Base-by-base conservation (phyloP, 2,113 vertebrate species). In the Ranitomeya imitator region DNA sequence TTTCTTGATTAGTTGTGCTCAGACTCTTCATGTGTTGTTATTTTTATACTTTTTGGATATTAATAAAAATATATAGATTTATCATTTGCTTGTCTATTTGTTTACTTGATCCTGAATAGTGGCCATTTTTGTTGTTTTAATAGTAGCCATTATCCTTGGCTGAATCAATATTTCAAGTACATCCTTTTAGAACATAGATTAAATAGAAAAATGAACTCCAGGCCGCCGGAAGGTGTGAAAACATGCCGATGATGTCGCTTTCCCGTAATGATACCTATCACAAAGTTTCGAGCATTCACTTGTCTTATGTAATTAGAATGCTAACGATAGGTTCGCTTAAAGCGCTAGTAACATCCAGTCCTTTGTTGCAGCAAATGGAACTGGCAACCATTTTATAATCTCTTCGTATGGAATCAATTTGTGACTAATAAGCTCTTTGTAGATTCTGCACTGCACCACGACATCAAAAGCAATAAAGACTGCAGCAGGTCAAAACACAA, bases 391-490 rank as follows among this genome's bases (percentile, higher is more conserved):
- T 37, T 61, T 60, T 26, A 60, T 19, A 81, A 61, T 61, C 23
- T 61, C 7, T 18, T 19, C 13, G n/a, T 10, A 81, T 61, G 55
- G 55, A 60, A 81, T 60, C 57, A 60, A 19, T 60, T 81, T 59
- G 51, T 52, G 51, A 13, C 77, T 12, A 14, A 31, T 81, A 37
- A 37, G n/a, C 8, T 57, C 78, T 81, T 60, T 81, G 57, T 81
- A 81, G 79, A 31, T 31, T 81, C 15, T 16, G 5, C 23, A 23
- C 23, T 59, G 52, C 54, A 1, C 55, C 19, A 57, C 1, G 57
- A 81, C 26, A 81, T 81, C 54, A 81, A 81, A 81, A 60, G 23
- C 57, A 61, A 57, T 4, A 61, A 51, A 52, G 18, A 76, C 37
- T 51, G 10, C 73, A 21, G 73, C 15, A 52, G 45, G 31, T n/a